Evolutionary conservation across 2,113 vertebrate species (phyloP).

Genomic region (Anarrhichthys ocellatus): DNA sequence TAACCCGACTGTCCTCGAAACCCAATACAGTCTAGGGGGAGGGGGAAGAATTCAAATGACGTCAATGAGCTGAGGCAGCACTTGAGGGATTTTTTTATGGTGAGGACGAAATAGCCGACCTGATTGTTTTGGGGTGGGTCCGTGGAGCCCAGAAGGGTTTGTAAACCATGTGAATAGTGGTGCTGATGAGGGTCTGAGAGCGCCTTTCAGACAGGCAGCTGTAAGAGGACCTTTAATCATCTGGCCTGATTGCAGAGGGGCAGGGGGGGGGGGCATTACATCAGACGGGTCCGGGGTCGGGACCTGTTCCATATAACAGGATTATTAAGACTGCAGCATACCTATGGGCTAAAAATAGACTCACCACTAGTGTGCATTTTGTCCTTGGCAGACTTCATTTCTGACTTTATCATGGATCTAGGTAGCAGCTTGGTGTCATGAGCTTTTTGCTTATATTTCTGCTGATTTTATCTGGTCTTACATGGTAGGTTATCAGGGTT

Average conservation of each 20-base stretch:
- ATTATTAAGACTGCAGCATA: constrained; percentile 71
- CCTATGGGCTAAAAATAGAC: constrained; percentile 67
- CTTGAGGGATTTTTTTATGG: constrained; percentile 49
- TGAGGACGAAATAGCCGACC: constrained; percentile 69
- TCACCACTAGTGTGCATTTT: constrained; percentile 15
- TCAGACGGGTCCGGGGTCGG: constrained; percentile 53
- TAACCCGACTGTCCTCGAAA: constrained; percentile 61
- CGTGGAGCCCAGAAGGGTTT: constrained; percentile 47
- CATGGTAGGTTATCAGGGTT: background rate
- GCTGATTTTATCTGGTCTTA: background rate
- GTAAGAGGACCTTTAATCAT: constrained; percentile 65
- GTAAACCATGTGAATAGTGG: constrained; percentile 63
- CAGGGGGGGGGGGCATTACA: constrained; percentile 25
- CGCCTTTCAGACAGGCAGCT: constrained; percentile 54
- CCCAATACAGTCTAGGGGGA: constrained; percentile 31
- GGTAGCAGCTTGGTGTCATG: background rate
- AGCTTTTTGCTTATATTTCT: constrained; percentile 10
- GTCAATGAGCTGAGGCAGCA: constrained; percentile 70
- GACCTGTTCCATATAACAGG: constrained; percentile 54
- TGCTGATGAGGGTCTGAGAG: constrained; percentile 60
- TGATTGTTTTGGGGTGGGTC: constrained; percentile 74
- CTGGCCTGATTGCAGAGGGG: constrained; percentile 64
- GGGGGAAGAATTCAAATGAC: constrained; percentile 53
- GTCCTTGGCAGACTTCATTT: constrained; percentile 42
- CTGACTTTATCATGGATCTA: constrained; percentile 19